A percentile compares a stretch with the other conserved stretches of the same genome.
phyloP scores from a whole-genome alignment of 2,888 invertebrate species.

The Gymnosoma rotundatum region DNA sequence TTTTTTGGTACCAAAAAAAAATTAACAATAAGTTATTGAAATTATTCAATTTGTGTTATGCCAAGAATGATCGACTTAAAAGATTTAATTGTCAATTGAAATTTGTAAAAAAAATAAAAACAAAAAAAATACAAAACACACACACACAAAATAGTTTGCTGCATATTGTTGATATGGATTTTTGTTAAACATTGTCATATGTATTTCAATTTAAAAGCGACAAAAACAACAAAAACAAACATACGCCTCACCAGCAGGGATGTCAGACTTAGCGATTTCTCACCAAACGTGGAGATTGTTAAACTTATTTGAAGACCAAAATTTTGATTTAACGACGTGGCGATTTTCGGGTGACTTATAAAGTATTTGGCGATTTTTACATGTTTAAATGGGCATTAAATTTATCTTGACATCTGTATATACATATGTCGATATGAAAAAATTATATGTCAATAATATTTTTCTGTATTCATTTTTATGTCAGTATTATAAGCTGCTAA shows the following conservation, averaged over 20 bases:
- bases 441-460: too few species aligned
- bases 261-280: too few species aligned
- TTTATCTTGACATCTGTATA: too few species aligned
- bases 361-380: too few species aligned
- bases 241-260: constrained; percentile 12
- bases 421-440: too few species aligned
- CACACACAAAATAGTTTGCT: background rate
- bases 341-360: too few species aligned
- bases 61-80: constrained; percentile 31
- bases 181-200: constrained; percentile 36
- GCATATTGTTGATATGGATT: constrained; percentile 12
- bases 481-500: too few species aligned
- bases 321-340: too few species aligned
- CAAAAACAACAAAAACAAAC: constrained; percentile 31
- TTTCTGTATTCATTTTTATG: too few species aligned
- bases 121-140: background rate
- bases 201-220: constrained; percentile 4
- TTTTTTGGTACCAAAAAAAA: background rate
- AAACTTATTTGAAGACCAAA: too few species aligned
- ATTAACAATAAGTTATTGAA: constrained; percentile 6
- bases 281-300: too few species aligned
- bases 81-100: constrained; percentile 41
- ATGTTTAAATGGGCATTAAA: too few species aligned
- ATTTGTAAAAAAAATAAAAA: background rate
- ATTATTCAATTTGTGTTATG: constrained; percentile 37